A percentile compares a stretch with the other conserved stretches of the same genome.
These are phyloP conservation scores for Ophion costatus DNA, from an alignment of 2,888 invertebrate species.

Conservation along the genomic window DNA sequence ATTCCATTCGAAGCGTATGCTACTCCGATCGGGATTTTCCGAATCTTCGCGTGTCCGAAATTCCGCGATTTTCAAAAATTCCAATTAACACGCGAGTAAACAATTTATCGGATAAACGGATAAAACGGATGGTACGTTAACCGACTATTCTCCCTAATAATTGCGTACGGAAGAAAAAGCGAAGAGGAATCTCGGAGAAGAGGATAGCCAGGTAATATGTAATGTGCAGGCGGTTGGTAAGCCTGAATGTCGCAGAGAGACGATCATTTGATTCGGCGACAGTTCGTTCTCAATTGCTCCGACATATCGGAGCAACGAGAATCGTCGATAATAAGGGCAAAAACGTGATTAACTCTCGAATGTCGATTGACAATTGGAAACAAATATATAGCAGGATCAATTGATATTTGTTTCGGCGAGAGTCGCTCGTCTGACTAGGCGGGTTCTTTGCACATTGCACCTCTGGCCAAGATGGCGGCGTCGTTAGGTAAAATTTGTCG, in stretches of 20 bases:
- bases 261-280: constrained; percentile 46
- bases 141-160: not conserved
- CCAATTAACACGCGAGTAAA: no score
- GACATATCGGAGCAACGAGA: not conserved
- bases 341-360: not conserved
- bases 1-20: no score
- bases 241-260: constrained; percentile 27
- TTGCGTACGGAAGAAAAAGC: not conserved
- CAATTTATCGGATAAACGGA: no score
- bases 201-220: not conserved
- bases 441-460: constrained; percentile 76
- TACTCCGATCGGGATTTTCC: no score
- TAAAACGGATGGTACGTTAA: no score
- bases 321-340: constrained; percentile 10
- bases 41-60: no score
- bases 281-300: not conserved
- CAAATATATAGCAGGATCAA: not conserved
- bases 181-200: not conserved
- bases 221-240: constrained; percentile 14
- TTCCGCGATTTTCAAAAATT: no score
- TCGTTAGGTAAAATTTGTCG: constrained; percentile 92
- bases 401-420: constrained; percentile 6
- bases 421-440: constrained; percentile 69
- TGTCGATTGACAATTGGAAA: not conserved
- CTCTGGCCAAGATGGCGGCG: constrained; percentile 92